Evolutionary conservation across 2,113 vertebrate genomes (phyloP).

Genomic region (Oenanthe melanoleuca): DNA sequence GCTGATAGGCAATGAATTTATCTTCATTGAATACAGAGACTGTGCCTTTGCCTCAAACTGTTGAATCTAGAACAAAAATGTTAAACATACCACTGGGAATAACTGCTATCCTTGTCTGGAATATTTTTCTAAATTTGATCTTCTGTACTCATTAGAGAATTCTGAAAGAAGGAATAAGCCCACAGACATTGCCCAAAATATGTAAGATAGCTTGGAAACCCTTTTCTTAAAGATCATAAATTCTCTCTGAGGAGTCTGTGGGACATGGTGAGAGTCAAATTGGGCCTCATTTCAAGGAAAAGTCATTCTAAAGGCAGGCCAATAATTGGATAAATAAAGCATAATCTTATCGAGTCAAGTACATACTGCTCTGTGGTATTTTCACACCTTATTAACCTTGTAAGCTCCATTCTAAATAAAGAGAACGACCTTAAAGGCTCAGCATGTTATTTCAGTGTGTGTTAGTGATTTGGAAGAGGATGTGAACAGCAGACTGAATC

Average conservation of each 20-base stretch:
- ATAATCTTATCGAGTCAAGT: not conserved
- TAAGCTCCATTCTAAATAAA: not conserved
- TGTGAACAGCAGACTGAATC: not conserved
- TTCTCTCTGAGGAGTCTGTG: not conserved
- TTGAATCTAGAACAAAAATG: slow-evolving; percentile 29
- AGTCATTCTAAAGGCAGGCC: not conserved
- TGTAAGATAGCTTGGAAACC: not conserved
- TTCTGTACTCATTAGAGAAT: slow-evolving; percentile 4
- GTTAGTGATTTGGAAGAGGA: not conserved
- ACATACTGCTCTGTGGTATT: not conserved
- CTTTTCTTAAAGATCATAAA: slow-evolving; percentile 8
- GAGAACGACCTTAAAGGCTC: not conserved
- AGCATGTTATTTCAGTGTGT: not conserved
- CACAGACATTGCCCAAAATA: not conserved
- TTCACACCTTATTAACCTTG: not conserved
- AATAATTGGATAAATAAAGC: not conserved
- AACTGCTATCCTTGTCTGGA: not conserved
- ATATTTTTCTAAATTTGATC: not conserved
- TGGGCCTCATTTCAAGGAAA: not conserved
- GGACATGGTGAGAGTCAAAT: not conserved
- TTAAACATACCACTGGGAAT: slow-evolving; percentile 26
- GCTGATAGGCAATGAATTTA: not conserved
- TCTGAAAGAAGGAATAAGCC: not conserved
- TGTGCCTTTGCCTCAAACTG: slow-evolving; percentile 23
- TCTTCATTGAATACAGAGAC: not conserved